Conservation (phyloP, 2,113 vertebrate species). For the Hyperopisus bebe region DNA sequence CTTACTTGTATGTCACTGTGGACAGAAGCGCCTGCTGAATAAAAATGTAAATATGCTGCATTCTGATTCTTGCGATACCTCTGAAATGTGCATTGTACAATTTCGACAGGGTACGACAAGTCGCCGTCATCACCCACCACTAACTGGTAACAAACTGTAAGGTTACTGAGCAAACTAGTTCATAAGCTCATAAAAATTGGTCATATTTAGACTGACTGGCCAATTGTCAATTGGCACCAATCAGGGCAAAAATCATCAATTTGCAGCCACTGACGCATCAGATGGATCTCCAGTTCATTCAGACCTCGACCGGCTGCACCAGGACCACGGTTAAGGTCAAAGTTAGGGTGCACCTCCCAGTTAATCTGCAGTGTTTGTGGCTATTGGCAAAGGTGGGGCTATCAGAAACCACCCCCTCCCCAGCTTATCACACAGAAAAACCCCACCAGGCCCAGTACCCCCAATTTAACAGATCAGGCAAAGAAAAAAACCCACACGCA, state of each 20-base stretch:
- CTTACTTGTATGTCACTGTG: no score
- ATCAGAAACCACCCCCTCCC: background rate
- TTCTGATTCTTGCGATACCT: no score
- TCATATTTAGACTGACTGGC: background rate
- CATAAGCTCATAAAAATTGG: background rate
- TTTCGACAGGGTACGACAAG: no score
- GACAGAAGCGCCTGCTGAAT: no score
- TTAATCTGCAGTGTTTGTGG: background rate
- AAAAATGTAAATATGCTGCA: no score
- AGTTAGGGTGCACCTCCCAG: background rate
- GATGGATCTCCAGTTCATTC: background rate
- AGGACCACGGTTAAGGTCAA: background rate
- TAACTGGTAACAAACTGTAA: no score
- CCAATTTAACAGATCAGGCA: background rate
- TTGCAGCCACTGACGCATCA: background rate
- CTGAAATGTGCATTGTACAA: no score
- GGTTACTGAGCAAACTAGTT: no score
- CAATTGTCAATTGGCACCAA: background rate
- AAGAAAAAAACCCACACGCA: background rate
- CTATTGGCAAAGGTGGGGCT: background rate
- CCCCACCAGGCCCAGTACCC: background rate
- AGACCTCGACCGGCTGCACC: background rate
- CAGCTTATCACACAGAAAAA: background rate
- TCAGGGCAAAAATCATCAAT: background rate
- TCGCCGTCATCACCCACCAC: no score